Conservation (phyloP, 92 coral and sea anemone species). For the Zoanthus sociatus region DNA sequence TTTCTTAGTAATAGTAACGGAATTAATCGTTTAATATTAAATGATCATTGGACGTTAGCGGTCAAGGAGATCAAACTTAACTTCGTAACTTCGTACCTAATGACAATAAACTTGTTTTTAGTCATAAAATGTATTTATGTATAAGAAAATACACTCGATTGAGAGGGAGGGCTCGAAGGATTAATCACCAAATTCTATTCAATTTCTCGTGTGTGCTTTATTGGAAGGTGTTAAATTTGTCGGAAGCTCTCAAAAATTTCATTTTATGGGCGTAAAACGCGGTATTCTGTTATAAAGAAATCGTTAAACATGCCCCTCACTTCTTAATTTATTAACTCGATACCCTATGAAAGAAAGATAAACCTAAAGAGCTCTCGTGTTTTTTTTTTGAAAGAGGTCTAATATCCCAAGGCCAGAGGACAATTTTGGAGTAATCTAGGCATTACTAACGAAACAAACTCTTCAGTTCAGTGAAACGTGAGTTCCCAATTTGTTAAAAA, state of each 20-base stretch:
- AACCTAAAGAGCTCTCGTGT: background rate
- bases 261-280: background rate
- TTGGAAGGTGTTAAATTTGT: slow-evolving; percentile 43
- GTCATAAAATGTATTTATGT: background rate
- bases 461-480: background rate
- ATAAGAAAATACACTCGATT: slow-evolving; percentile 32
- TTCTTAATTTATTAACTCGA: slow-evolving; percentile 28
- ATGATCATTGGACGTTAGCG: background rate
- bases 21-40: slow-evolving; percentile 17
- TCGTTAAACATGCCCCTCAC: slow-evolving; percentile 13
- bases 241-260: slow-evolving; percentile 43
- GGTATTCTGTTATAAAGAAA: slow-evolving; percentile 14
- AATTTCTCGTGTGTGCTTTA: slow-evolving; percentile 34
- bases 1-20: slow-evolving; percentile 15
- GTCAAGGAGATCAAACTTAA: slow-evolving; percentile 3
- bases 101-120: background rate
- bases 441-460: background rate
- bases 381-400: background rate
- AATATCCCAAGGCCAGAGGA: background rate
- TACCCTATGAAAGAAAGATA: slow-evolving; percentile 24
- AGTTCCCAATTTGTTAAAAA: background rate
- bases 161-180: slow-evolving; percentile 17
- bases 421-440: background rate
- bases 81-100: background rate
- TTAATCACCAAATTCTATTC: slow-evolving; percentile 26